A percentile compares a stretch with the other conserved stretches of the same genome.
Conservation (phyloP, 2,797 vertebrate species). For the Pantherophis alleghaniensis region DNA sequence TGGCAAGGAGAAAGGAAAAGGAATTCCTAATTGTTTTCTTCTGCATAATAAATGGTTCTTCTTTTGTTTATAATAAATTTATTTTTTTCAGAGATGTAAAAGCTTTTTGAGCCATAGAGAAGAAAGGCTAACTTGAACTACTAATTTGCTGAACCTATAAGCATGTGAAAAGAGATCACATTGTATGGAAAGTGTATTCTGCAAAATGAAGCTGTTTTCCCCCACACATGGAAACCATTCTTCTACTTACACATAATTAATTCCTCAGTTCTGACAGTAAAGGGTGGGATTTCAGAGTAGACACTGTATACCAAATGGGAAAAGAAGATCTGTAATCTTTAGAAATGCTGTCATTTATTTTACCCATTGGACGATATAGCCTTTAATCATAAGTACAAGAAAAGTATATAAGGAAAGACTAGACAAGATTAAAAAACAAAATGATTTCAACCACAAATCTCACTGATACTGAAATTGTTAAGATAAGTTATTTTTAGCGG, state of each 20-base stretch:
- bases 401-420: conserved; percentile 52
- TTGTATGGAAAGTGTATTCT: conserved; percentile 22
- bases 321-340: conserved; percentile 55
- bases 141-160: conserved; percentile 54
- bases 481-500: conserved; percentile 37
- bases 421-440: conserved; percentile 51
- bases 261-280: conserved; percentile 54
- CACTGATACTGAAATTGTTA: conserved; percentile 42
- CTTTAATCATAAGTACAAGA: conserved; percentile 43
- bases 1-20: not conserved
- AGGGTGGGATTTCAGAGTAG: conserved; percentile 48
- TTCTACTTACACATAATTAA: conserved; percentile 49
- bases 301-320: conserved; percentile 52
- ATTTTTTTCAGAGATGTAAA: conserved; percentile 45
- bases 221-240: conserved; percentile 45
- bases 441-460: conserved; percentile 35
- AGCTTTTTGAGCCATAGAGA: conserved; percentile 29
- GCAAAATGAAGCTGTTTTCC: conserved; percentile 49
- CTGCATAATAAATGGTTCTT: not conserved
- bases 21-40: not conserved
- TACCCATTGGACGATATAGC: conserved; percentile 47
- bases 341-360: conserved; percentile 57
- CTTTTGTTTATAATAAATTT: conserved; percentile 23
- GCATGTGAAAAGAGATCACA: conserved; percentile 33
- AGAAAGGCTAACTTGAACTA: conserved; percentile 60